Evolutionary conservation across 2,797 vertebrate species (phyloP).

Genomic region (Coendou prehensilis): DNA sequence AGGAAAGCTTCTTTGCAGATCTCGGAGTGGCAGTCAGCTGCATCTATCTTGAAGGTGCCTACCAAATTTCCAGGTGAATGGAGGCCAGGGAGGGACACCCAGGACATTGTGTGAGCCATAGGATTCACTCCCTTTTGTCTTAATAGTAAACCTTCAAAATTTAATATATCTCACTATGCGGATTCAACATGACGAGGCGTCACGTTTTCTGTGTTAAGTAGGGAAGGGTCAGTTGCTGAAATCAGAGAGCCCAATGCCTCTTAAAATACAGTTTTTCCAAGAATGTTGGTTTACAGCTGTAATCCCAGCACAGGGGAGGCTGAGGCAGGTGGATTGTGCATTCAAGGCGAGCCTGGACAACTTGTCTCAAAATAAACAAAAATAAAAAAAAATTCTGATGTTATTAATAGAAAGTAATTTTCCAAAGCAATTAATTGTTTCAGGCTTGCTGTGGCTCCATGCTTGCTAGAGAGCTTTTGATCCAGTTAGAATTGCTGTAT

Average conservation of each 20-base stretch:
- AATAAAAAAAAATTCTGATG: neutral
- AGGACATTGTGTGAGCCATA: neutral
- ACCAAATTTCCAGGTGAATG: neutral
- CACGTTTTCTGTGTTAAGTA: neutral
- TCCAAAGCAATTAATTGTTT: neutral
- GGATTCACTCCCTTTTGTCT: neutral
- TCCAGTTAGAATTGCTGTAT: neutral
- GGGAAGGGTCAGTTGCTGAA: neutral
- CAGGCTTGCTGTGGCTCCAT: neutral
- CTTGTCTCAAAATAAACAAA: neutral
- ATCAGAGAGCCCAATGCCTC: neutral
- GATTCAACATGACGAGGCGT: neutral
- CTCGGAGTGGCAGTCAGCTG: neutral
- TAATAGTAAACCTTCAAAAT: neutral
- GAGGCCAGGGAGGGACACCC: rapidly evolving
- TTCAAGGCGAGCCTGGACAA: neutral
- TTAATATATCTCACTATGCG: neutral
- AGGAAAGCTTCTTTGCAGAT: neutral
- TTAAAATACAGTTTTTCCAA: neutral
- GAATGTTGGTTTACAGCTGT: neutral
- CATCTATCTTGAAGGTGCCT: neutral
- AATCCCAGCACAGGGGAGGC: neutral
- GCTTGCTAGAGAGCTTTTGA: neutral
- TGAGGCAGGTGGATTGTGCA: neutral
- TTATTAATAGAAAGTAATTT: neutral